These are phyloP conservation scores for Nesidiocoris tenuis DNA, from an alignment of 2,888 invertebrate species.

Conservation along the genomic window DNA sequence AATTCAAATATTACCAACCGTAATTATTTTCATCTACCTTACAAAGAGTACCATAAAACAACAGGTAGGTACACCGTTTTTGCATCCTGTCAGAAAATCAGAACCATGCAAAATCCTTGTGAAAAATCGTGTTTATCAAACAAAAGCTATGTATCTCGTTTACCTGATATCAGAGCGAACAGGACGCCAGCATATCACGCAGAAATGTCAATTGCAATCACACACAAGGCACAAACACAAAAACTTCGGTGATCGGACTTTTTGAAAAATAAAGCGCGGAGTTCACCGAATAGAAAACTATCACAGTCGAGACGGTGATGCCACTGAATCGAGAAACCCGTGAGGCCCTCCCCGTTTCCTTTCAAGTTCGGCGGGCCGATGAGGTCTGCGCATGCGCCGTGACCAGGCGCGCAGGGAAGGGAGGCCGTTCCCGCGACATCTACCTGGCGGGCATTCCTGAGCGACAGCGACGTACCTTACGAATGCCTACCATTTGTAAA, in stretches of 20 bases:
- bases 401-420: neutral
- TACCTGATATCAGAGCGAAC: no score
- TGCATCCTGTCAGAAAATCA: no score
- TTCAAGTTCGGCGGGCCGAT: constrained; percentile 1
- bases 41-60: no score
- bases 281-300: neutral
- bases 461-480: neutral
- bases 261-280: neutral
- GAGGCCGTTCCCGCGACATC: neutral
- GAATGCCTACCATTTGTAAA: no score
- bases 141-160: no score
- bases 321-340: neutral
- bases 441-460: neutral
- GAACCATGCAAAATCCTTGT: no score
- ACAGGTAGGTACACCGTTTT: no score
- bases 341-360: neutral
- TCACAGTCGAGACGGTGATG: neutral
- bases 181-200: no score
- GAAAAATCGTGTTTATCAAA: no score
- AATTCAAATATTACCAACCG: no score
- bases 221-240: neutral
- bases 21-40: no score
- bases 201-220: no score
- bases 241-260: neutral
- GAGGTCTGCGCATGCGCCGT: constrained; percentile 28